A percentile compares a stretch with the other conserved stretches of the same genome.
phyloP scores from a whole-genome alignment of 2,797 vertebrate genomes.

The Vespertilio murinus region DNA sequence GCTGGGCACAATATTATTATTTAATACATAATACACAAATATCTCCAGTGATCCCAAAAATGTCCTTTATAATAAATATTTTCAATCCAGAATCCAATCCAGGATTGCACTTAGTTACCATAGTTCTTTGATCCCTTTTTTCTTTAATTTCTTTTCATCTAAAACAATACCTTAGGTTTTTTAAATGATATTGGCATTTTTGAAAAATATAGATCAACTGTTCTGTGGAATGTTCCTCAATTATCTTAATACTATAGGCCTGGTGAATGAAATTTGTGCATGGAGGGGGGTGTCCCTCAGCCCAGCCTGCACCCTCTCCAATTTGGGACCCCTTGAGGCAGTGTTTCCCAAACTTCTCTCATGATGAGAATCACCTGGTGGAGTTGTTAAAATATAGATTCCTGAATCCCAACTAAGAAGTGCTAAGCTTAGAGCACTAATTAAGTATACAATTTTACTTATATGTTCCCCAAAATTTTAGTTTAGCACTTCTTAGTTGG shows the following conservation, averaged over 20 bases:
- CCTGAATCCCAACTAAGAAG: no score
- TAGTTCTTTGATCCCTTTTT: neutral
- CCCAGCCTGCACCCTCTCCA: no score
- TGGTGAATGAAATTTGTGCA: no score
- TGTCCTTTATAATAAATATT: neutral
- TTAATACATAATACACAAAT: conserved; percentile 12
- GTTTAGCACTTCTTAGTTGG: no score
- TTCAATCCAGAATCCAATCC: neutral
- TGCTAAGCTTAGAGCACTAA: no score
- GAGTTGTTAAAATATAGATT: no score
- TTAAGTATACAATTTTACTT: no score
- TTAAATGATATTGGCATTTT: conserved; percentile 14
- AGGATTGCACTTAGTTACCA: conserved; percentile 18
- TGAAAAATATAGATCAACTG: conserved; percentile 1
- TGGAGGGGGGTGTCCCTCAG: no score
- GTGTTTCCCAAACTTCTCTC: no score
- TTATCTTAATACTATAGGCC: neutral
- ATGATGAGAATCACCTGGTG: no score
- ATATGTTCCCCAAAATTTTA: no score
- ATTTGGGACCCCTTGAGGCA: no score
- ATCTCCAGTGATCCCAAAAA: neutral
- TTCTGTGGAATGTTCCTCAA: neutral
- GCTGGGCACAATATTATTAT: neutral
- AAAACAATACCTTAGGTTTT: neutral
- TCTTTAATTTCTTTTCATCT: neutral